These are phyloP conservation scores for Thunnus maccoyii DNA, from an alignment of 2,113 vertebrate species.

Conservation along the genomic window DNA sequence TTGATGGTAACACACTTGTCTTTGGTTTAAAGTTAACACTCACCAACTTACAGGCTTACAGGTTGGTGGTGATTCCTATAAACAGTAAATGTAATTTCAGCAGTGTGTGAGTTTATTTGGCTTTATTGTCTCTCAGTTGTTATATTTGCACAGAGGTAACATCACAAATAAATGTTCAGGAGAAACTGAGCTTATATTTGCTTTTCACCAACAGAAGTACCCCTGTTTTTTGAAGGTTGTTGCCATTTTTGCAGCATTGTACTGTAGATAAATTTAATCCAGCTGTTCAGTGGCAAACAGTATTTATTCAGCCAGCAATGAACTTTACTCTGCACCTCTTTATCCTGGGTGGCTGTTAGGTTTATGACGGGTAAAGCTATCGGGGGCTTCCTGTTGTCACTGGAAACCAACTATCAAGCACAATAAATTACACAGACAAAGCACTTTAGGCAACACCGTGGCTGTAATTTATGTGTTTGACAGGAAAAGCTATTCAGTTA, in stretches of 20 bases:
- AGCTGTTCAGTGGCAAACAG: background rate
- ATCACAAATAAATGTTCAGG: background rate
- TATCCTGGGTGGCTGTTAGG: constrained; percentile 11
- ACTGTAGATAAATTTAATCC: constrained; percentile 20
- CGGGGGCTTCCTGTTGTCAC: constrained; percentile 18
- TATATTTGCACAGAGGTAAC: too few species aligned
- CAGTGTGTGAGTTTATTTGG: too few species aligned
- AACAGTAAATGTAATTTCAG: too few species aligned
- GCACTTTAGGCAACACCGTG: background rate
- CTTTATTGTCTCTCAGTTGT: too few species aligned
- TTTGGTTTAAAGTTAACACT: too few species aligned
- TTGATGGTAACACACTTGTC: too few species aligned
- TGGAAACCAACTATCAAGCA: constrained; percentile 14
- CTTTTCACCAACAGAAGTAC: background rate
- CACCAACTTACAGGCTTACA: too few species aligned
- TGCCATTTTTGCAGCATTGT: constrained; percentile 7
- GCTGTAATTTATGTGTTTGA: constrained; percentile 51
- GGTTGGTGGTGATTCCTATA: too few species aligned
- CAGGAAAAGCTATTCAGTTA: constrained; percentile 34
- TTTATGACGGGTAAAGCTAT: constrained; percentile 41
- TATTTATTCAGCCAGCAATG: background rate
- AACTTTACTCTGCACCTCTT: constrained; percentile 9
- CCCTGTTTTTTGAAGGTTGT: constrained; percentile 16
- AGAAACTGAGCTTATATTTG: background rate
- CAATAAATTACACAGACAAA: background rate